Evolutionary conservation across 2,888 invertebrate species (phyloP).

Genomic region (Emesis furor): DNA sequence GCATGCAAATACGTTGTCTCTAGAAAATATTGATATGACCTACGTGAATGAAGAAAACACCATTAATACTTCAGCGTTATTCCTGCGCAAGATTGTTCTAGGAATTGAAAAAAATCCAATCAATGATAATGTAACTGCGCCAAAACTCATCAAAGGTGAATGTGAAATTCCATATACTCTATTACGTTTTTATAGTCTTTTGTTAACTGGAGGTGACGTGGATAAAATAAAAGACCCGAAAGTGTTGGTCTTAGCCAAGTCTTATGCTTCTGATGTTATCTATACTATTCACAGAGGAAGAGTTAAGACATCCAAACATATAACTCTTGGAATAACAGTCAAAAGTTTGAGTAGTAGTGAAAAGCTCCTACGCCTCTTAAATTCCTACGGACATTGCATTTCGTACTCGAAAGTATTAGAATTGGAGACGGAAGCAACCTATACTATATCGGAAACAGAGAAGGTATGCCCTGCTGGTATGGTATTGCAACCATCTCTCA

Average conservation of each 20-base stretch:
- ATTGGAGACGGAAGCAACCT: conserved; percentile 78
- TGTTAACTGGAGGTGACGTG: conserved; percentile 37
- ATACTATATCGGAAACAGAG: conserved; percentile 57
- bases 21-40: conserved; percentile 16
- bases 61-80: conserved; percentile 36
- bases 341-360: conserved; percentile 76
- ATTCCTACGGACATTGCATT: conserved; percentile 75
- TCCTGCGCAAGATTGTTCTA: conserved; percentile 59
- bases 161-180: conserved; percentile 50
- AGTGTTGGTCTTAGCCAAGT: conserved; percentile 30
- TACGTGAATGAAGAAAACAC: conserved; percentile 16
- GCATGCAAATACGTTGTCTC: conserved; percentile 14
- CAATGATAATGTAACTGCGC: conserved; percentile 47
- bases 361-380: conserved; percentile 31
- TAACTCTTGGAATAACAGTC: conserved; percentile 76
- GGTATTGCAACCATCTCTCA: conserved; percentile 21
- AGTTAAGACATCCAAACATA: conserved; percentile 60
- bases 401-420: conserved; percentile 78
- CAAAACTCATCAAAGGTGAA: conserved; percentile 51
- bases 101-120: conserved; percentile 50
- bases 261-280: conserved; percentile 26
- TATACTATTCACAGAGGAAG: conserved; percentile 31
- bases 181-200: conserved; percentile 33
- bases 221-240: conserved; percentile 36
- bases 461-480: conserved; percentile 66